These are phyloP conservation scores for Falcunculus frontatus DNA, from an alignment of 2,113 vertebrate genomes.

Conservation along the genomic window DNA sequence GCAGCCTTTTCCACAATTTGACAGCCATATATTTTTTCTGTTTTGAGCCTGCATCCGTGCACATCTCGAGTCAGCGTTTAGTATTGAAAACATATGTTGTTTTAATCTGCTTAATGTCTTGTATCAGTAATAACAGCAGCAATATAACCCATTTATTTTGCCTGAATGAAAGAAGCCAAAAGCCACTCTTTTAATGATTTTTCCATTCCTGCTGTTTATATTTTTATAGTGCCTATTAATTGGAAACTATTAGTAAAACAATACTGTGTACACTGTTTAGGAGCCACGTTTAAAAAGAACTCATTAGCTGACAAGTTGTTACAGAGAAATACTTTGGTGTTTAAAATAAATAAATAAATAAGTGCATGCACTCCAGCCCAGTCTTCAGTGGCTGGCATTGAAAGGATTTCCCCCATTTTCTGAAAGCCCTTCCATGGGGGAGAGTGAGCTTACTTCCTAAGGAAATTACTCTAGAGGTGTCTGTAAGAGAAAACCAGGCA, in stretches of 20 bases:
- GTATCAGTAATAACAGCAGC: conserved; percentile 36
- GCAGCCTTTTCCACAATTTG: background rate
- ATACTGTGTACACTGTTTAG: background rate
- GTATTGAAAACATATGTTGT: conserved; percentile 43
- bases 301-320: conserved; percentile 2
- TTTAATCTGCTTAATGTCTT: conserved; percentile 57
- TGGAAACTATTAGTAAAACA: conserved; percentile 40
- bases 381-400: conserved; percentile 12
- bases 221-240: background rate
- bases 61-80: conserved; percentile 1
- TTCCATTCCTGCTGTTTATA: conserved; percentile 12
- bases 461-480: conserved; percentile 70
- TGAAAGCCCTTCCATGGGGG: conserved; percentile 54
- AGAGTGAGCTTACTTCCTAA: conserved; percentile 76
- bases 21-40: background rate
- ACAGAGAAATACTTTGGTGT: background rate
- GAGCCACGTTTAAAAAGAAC: background rate
- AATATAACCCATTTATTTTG: conserved; percentile 35
- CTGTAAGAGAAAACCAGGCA: conserved; percentile 69
- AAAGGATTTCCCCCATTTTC: conserved; percentile 31
- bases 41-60: background rate
- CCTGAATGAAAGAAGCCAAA: conserved; percentile 14
- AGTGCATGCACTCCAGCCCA: background rate
- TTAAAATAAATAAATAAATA: conserved; percentile 39
- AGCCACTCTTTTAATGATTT: background rate